Base-by-base conservation (phyloP, 2,113 vertebrate species). In the Gobio gobio region DNA sequence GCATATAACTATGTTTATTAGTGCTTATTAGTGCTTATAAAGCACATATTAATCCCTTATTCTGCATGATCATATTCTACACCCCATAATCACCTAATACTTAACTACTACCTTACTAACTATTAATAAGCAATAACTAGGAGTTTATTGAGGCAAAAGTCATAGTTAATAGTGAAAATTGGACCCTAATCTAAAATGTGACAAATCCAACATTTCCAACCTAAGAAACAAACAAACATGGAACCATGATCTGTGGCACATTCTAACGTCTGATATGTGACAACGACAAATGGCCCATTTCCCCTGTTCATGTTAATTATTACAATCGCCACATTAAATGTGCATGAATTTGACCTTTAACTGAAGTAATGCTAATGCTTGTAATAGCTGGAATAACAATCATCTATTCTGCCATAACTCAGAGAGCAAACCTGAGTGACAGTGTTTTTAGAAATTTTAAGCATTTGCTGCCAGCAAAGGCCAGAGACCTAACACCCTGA, bases 401-500 rank as follows among this genome's bases (percentile, higher is more conserved):
- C 16, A 76, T 33, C 26, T 54, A 75, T 51, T 84, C 20, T 63
- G 59, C 64, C 78, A 66, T 61, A 79, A 63, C 49, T 81, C 72
- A 56, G 6, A 14, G 14, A 80, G 40, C 78, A 47, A 80, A 64
- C 36, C 58, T 66, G 61, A 66, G 24, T 81, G 78, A 68, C 78
- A 68, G 45, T 80, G 58, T 80, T 49, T 58, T 43, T 68, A 64
- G 77, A 68, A 80, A 49, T 36, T 59, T 73, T 51, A 47, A 68
- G 20, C 51, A 74, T 74, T 74, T 77, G 49, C 58, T 83, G 75
- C 73, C 14, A 16, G 73, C 22, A 61, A 72, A 78, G n/a, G 24
- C 78, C 83, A 84, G 45, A 66, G 78, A 85, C 90, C 85, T 89
- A 86, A 87, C 83, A 90, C 43, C 78, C 82, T 88, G 89, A 89